Evolutionary conservation across 1,140 invertebrate genomes (phyloP).

Genomic region (Cecropterus lyciades): DNA sequence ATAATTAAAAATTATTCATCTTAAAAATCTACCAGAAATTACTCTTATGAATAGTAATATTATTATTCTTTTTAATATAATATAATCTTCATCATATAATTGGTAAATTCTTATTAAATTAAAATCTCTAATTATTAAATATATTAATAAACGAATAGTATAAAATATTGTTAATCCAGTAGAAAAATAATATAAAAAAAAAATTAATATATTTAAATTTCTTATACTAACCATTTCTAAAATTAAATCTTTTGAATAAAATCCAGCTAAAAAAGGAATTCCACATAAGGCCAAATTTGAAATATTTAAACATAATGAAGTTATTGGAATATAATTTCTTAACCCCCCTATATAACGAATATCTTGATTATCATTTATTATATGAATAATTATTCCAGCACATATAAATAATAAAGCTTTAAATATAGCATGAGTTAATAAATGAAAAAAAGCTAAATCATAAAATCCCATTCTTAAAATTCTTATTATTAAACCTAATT

Average conservation of each 20-base stretch:
- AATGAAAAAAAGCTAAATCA: conserved; percentile 63
- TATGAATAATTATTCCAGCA: conserved; percentile 85
- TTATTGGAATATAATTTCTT: conserved; percentile 45
- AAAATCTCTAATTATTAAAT: conserved; percentile 79
- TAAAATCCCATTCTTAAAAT: conserved; percentile 72
- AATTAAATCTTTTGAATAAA: conserved; percentile 89
- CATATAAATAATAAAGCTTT: conserved; percentile 55
- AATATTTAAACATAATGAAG: conserved; percentile 49
- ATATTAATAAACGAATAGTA: conserved; percentile 84
- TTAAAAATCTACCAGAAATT: conserved; percentile 73
- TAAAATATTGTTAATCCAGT: conserved; percentile 84
- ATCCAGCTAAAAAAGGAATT: conserved; percentile 85
- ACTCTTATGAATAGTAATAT: conserved; percentile 82
- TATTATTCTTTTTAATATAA: conserved; percentile 80
- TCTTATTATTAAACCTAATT: conserved; percentile 88
- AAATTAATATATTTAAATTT: conserved; percentile 83
- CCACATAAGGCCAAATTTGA: conserved; percentile 61
- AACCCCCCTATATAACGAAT: conserved; percentile 84
- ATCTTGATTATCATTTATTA: conserved; percentile 85
- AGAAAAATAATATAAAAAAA: conserved; percentile 83
- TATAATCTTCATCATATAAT: conserved; percentile 76
- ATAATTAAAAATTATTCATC: conserved; percentile 75
- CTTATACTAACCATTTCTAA: conserved; percentile 81
- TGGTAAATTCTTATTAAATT: conserved; percentile 75
- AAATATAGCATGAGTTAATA: conserved; percentile 55